Evolutionary conservation across 2,888 invertebrate species (phyloP).

Genomic region (Cephus sareptanus): DNA sequence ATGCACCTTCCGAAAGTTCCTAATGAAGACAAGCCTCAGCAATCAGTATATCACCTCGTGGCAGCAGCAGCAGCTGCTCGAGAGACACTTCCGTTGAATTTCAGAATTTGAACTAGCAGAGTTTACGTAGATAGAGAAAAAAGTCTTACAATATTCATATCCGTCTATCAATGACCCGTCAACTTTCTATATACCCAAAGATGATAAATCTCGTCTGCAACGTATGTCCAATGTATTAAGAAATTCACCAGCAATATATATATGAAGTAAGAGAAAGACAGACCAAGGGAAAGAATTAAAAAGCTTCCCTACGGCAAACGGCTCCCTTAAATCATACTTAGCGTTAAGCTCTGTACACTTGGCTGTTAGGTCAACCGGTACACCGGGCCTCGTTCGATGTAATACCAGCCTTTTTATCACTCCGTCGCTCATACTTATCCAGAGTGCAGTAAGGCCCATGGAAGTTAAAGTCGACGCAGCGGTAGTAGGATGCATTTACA

Average conservation of each 20-base stretch:
- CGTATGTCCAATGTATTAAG: not conserved
- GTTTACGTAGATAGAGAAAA: not conserved
- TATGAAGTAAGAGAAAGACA: not conserved
- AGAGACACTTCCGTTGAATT: not conserved
- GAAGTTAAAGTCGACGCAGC: not conserved
- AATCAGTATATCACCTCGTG: not conserved
- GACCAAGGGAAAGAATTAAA: not conserved
- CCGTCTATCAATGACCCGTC: not conserved
- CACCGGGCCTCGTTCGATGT: constrained; percentile 21
- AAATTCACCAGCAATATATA: not conserved
- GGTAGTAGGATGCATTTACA: constrained; percentile 14
- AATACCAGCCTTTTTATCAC: constrained; percentile 21
- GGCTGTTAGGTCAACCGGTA: not conserved
- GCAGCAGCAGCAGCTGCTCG: not conserved
- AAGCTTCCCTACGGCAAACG: not conserved
- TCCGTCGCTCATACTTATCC: constrained; percentile 17
- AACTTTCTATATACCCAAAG: not conserved
- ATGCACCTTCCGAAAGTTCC: not conserved
- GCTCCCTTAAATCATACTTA: constrained; percentile 17
- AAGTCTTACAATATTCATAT: not conserved
- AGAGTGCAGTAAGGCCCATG: not conserved
- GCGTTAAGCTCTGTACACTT: constrained; percentile 13
- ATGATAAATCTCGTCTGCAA: not conserved
- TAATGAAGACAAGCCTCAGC: constrained; percentile 3
- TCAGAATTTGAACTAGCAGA: not conserved